These are phyloP conservation scores for Wiebesia pumilae DNA, from an alignment of 1,140 invertebrate genomes.

Conservation along the genomic window DNA sequence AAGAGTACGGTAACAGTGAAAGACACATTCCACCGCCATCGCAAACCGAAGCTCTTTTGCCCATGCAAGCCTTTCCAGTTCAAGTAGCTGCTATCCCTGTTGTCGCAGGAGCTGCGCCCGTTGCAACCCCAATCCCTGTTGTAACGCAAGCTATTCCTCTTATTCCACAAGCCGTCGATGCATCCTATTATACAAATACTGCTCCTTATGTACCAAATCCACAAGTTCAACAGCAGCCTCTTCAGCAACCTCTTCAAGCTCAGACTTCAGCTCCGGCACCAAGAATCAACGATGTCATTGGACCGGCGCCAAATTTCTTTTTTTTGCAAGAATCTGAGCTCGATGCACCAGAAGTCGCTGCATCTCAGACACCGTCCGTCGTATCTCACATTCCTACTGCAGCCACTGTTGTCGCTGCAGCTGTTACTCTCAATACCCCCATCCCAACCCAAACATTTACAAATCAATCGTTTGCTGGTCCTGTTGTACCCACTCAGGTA, in stretches of 20 bases:
- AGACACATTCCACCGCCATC: constrained; percentile 68
- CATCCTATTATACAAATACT: constrained; percentile 65
- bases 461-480: constrained; percentile 81
- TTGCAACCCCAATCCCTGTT: constrained; percentile 66
- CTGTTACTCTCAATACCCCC: constrained; percentile 72
- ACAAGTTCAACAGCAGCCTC: constrained; percentile 60
- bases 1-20: constrained; percentile 66
- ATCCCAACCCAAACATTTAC: constrained; percentile 87
- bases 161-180: constrained; percentile 64
- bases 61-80: constrained; percentile 68
- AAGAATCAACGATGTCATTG: constrained; percentile 83
- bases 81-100: constrained; percentile 67
- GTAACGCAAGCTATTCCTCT: constrained; percentile 68
- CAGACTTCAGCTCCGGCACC: constrained; percentile 66
- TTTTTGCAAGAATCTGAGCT: constrained; percentile 87
- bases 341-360: constrained; percentile 78
- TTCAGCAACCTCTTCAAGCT: constrained; percentile 70
- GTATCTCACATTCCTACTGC: constrained; percentile 75
- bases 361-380: constrained; percentile 59
- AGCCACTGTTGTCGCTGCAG: constrained; percentile 39
- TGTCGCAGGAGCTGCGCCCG: constrained; percentile 67
- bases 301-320: constrained; percentile 81
- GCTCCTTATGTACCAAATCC: constrained; percentile 64
- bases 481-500: constrained; percentile 66
- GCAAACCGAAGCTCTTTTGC: constrained; percentile 62